Base-by-base conservation (phyloP, 2,888 invertebrate species). In the Achlya flavicornis region DNA sequence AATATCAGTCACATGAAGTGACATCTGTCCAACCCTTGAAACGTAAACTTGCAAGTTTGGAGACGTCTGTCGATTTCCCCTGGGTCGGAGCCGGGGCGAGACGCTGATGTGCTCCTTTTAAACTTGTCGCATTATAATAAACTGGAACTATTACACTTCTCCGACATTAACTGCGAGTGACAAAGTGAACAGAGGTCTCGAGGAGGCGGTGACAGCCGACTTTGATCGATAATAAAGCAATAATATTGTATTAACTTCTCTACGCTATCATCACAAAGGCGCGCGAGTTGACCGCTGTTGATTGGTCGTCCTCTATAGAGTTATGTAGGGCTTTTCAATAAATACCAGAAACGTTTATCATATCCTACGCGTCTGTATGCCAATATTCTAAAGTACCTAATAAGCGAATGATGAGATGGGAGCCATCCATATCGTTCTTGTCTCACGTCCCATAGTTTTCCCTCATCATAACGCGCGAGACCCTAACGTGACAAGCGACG, bases 51-150 rank as follows among this genome's bases (percentile, higher is more conserved):
- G 41, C 59, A 38, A 59, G 59, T 35, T 38, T 10, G 19, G 46
- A 26, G 60, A 60, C 19, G 60, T 33, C 79, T 78, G 80, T 79
- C 81, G 74, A 79, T 79, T 75, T 78, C 78, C 79, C 71, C 66
- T 64, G 73, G 62, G 61, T 58, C 61, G 66, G 48, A 8, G 46
- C 4, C 41, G 41, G 41, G 12, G 41, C 11, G 67, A n/a, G n/a
- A 61, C 57, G 76, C 61, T 66, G 67, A 64, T 58, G 41, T 19
- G 41, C 41, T 41, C 41, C 60, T 60, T 53, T 60, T 33, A 60
- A 60, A 33, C 33, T 60, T 12, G 26, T 12, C 33, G 26, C 60
- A 60, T 60, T 60, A 60, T 60, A 19, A 60, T 60, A 60, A 60
- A 60, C 19, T 60, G 14, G 3, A 38, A 41, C 41, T 19, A 19